A percentile compares a stretch with the other conserved stretches of the same genome.
Conservation (phyloP, 2,113 vertebrate genomes). For the Cryptotis parvus region DNA sequence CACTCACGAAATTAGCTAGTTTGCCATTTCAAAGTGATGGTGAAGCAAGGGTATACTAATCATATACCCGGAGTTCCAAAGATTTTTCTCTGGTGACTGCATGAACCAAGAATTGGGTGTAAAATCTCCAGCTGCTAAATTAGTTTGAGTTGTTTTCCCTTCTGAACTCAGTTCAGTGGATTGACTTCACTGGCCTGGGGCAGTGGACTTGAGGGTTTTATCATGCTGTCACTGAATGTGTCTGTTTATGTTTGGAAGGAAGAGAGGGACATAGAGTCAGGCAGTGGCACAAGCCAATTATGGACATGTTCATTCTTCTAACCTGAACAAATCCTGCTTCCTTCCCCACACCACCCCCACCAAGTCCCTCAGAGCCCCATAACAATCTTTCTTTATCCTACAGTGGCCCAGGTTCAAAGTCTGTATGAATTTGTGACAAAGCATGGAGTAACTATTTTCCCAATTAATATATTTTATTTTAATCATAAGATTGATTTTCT, state of each 20-base stretch:
- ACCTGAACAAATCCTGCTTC: not conserved
- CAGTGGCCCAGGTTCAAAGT: not conserved
- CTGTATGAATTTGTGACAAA: not conserved
- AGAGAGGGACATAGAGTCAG: not conserved
- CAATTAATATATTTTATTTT: too few relatives aligned
- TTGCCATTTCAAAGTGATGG: not conserved
- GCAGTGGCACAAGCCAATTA: constrained; percentile 17
- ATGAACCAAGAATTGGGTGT: not conserved
- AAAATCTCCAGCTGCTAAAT: constrained; percentile 34
- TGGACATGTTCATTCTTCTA: not conserved
- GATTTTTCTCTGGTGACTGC: not conserved
- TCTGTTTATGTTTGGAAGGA: not conserved
- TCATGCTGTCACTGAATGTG: constrained; percentile 40
- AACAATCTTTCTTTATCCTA: not conserved
- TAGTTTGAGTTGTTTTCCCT: not conserved
- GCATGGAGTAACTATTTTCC: too few relatives aligned
- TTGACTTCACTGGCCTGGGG: not conserved
- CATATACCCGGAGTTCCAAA: not conserved
- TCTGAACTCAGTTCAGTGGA: not conserved
- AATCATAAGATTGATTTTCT: too few relatives aligned
- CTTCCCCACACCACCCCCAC: too few relatives aligned
- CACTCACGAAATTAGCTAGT: not conserved
- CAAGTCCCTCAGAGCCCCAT: not conserved
- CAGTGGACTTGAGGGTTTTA: constrained; percentile 38
- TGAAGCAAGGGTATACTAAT: not conserved